Percentiles rank a stretch among this genome's conserved stretches.
Conservation (phyloP, 2,888 invertebrate genomes). For the Drosophila helvetica region DNA sequence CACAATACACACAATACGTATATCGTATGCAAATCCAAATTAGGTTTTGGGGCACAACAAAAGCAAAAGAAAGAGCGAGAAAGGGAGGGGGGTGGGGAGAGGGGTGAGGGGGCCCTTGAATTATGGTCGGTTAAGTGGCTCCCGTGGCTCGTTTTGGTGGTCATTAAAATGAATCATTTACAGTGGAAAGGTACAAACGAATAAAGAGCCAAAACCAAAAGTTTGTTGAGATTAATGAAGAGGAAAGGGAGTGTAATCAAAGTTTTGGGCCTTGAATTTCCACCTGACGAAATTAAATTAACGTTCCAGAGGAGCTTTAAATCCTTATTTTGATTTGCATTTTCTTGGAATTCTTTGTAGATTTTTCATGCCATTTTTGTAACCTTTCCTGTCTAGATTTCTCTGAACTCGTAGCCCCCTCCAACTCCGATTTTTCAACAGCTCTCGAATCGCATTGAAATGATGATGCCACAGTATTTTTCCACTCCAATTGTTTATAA, state of each 20-base stretch:
- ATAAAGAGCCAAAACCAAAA: background rate
- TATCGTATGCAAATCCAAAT: constrained; percentile 34
- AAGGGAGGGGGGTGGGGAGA: background rate
- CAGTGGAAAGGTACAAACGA: background rate
- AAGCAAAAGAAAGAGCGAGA: background rate
- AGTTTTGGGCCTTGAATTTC: background rate
- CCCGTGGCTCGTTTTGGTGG: constrained; percentile 5
- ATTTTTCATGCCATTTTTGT: too few species aligned
- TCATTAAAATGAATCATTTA: background rate
- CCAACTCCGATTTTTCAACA: background rate
- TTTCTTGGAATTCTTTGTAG: background rate
- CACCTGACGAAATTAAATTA: background rate
- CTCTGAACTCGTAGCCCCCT: background rate
- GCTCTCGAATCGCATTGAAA: background rate
- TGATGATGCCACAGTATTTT: background rate
- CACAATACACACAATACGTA: too few species aligned
- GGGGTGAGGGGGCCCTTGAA: constrained; percentile 4
- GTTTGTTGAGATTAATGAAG: background rate
- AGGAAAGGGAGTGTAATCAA: background rate
- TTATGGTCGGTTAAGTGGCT: constrained; percentile 42
- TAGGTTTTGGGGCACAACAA: constrained; percentile 10
- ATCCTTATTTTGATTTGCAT: background rate
- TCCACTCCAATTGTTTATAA: background rate
- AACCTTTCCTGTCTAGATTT: background rate
- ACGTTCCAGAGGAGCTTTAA: background rate